phyloP scores from a whole-genome alignment of 1,140 invertebrate species.

The Prorops nasuta region DNA sequence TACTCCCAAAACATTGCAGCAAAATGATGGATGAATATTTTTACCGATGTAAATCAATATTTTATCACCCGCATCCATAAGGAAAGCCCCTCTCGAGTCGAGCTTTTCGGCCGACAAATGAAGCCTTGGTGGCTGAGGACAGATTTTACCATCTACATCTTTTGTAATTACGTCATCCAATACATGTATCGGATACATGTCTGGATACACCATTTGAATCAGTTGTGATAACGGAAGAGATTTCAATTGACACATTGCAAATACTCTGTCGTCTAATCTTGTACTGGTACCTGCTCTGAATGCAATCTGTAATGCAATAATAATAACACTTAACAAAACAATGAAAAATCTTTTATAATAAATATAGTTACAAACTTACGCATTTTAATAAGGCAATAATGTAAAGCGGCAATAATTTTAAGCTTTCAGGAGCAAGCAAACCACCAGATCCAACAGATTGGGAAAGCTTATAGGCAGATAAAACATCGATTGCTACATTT shows the following conservation, averaged over 20 bases:
- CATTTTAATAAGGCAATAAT: slow-evolving; percentile 89
- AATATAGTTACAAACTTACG: slow-evolving; percentile 62
- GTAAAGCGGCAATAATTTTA: slow-evolving; percentile 85
- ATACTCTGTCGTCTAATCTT: slow-evolving; percentile 88
- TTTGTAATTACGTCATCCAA: slow-evolving; percentile 65
- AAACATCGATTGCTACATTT: slow-evolving; percentile 89
- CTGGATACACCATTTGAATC: slow-evolving; percentile 87
- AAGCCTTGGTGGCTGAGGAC: slow-evolving; percentile 64
- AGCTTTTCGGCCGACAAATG: slow-evolving; percentile 73
- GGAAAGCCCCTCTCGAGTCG: slow-evolving; percentile 85
- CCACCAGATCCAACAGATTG: slow-evolving; percentile 67
- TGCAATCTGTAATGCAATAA: slow-evolving; percentile 63
- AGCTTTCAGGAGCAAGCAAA: slow-evolving; percentile 71
- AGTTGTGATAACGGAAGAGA: slow-evolving; percentile 78
- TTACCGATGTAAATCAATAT: slow-evolving; percentile 88
- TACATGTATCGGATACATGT: slow-evolving; percentile 86
- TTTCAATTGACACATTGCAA: slow-evolving; percentile 93
- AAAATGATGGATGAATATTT: slow-evolving; percentile 72
- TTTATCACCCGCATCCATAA: slow-evolving; percentile 83
- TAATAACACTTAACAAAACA: not conserved
- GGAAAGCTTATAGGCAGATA: slow-evolving; percentile 77
- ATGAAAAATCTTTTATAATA: not conserved
- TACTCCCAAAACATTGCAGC: slow-evolving; percentile 71
- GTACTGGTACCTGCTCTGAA: slow-evolving; percentile 86
- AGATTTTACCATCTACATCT: slow-evolving; percentile 58